A percentile compares a stretch with the other conserved stretches of the same genome.
Evolutionary conservation across 2,888 invertebrate species (phyloP).

Genomic region (Netelia melanura): DNA sequence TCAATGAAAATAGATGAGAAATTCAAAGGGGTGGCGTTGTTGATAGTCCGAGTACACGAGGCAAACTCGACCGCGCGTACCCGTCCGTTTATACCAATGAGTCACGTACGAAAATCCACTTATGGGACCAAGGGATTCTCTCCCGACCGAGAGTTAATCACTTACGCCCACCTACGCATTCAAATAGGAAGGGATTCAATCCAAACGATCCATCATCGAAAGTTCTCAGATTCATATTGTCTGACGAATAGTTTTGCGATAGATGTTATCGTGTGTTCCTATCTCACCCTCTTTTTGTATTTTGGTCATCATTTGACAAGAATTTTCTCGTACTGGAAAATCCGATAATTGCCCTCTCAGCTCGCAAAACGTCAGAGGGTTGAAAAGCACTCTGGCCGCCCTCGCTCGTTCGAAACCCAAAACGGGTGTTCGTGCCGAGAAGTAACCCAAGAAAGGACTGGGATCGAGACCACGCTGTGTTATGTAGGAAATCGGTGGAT

Average conservation of each 20-base stretch:
- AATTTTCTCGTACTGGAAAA: slow-evolving; percentile 65
- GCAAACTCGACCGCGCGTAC: slow-evolving; percentile 29
- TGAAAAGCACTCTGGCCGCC: slow-evolving; percentile 11
- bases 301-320: background rate
- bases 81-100: slow-evolving; percentile 59
- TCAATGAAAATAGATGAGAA: slow-evolving; percentile 41
- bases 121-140: slow-evolving; percentile 45
- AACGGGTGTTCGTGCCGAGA: slow-evolving; percentile 45
- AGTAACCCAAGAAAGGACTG: slow-evolving; percentile 55
- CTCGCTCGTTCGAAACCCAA: slow-evolving; percentile 6
- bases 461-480: slow-evolving; percentile 50
- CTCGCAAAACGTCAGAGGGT: slow-evolving; percentile 62
- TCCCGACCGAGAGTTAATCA: slow-evolving; percentile 60
- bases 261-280: background rate
- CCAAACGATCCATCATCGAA: slow-evolving; percentile 42
- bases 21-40: slow-evolving; percentile 14
- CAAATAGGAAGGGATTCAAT: slow-evolving; percentile 33
- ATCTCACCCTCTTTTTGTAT: slow-evolving; percentile 18
- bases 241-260: background rate
- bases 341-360: slow-evolving; percentile 76
- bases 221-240: slow-evolving; percentile 15
- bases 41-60: slow-evolving; percentile 6
- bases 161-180: slow-evolving; percentile 53
- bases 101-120: slow-evolving; percentile 67
- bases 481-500: slow-evolving; percentile 68